These are phyloP conservation scores for Pseudobourletiella spinata DNA, from an alignment of 1,140 invertebrate species.

Conservation along the genomic window DNA sequence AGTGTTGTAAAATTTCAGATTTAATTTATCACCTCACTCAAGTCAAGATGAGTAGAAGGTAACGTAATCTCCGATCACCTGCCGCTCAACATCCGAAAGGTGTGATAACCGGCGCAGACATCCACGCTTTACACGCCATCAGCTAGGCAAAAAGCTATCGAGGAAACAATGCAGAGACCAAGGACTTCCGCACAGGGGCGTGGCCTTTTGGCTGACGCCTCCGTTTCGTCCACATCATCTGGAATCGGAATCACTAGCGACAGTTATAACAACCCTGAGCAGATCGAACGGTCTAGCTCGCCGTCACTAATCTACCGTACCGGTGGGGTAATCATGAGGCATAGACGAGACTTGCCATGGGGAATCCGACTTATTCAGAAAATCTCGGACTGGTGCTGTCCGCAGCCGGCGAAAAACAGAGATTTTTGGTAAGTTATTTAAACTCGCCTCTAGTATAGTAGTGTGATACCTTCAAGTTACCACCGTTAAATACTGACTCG, in stretches of 20 bases:
- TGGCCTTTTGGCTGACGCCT: neutral
- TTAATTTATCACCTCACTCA: no score
- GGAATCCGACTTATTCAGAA: slow-evolving; percentile 34
- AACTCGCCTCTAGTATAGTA: no score
- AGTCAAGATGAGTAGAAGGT: no score
- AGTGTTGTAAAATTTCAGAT: no score
- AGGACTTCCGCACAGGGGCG: neutral
- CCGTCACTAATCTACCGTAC: slow-evolving; percentile 29
- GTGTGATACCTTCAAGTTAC: neutral
- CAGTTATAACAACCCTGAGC: slow-evolving; percentile 2
- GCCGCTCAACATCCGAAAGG: no score
- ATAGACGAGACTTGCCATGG: slow-evolving; percentile 33
- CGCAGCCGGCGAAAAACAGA: slow-evolving; percentile 7
- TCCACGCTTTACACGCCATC: no score
- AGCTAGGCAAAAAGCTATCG: no score
- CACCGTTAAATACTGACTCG: no score
- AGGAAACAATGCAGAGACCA: slow-evolving; percentile 1
- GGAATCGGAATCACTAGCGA: neutral
- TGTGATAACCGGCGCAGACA: no score
- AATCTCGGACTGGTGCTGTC: slow-evolving; percentile 28
- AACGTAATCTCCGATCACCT: no score
- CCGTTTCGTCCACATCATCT: slow-evolving; percentile 1
- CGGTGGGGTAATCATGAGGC: slow-evolving; percentile 23
- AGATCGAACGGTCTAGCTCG: slow-evolving; percentile 7
- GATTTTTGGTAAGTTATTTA: slow-evolving; percentile 30